phyloP scores from a whole-genome alignment of 2,888 invertebrate genomes.

The Xestobium rufovillosum region DNA sequence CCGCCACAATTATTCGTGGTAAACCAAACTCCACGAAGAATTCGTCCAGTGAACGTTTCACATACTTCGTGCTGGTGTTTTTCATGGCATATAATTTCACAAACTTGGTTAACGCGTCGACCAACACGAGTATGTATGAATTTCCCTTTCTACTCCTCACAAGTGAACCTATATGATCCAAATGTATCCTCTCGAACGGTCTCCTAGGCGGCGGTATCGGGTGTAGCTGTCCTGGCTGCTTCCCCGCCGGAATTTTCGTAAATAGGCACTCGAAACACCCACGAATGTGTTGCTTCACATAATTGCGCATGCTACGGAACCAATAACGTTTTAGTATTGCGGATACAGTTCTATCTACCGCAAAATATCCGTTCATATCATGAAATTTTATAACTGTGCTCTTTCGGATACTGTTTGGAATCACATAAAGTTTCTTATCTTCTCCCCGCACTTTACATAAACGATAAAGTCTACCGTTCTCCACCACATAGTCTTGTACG shows the following conservation, averaged over 20 bases:
- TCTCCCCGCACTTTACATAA: background rate
- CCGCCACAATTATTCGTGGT: background rate
- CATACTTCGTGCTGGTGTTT: constrained; percentile 15
- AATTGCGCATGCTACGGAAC: background rate
- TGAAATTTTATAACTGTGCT: constrained; percentile 1
- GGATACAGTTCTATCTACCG: background rate
- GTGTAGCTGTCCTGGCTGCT: background rate
- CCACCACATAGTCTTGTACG: no score
- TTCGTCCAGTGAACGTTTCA: constrained; percentile 5
- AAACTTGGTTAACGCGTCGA: constrained; percentile 1
- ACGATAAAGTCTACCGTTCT: background rate
- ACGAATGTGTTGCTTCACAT: background rate
- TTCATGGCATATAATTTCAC: constrained; percentile 8
- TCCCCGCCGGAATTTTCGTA: background rate
- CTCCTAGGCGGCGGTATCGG: background rate
- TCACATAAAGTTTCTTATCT: constrained; percentile 1
- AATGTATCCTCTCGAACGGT: background rate
- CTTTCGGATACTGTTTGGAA: background rate
- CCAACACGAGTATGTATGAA: background rate
- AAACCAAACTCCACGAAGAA: background rate
- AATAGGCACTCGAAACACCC: background rate
- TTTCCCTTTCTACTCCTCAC: constrained; percentile 6
- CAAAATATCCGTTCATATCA: background rate
- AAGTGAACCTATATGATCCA: constrained; percentile 13
- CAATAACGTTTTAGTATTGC: background rate